Conservation (phyloP, 2,797 vertebrate species). For the Pipistrellus nathusii region DNA sequence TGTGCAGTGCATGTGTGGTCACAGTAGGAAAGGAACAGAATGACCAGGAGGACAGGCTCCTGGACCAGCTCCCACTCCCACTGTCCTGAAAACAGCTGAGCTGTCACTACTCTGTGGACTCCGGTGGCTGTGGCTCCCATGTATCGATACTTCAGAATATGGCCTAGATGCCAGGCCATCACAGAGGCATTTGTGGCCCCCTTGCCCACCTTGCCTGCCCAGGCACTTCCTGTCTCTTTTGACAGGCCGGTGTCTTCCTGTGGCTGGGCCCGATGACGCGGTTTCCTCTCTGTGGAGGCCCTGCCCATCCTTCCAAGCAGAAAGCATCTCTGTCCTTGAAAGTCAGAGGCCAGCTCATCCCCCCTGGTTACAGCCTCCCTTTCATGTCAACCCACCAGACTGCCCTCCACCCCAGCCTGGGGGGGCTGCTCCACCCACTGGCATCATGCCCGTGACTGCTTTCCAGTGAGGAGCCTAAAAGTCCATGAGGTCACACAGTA, state of each 20-base stretch:
- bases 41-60: too few relatives aligned
- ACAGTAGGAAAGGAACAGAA: background rate
- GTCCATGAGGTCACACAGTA: background rate
- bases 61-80: background rate
- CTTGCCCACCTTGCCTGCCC: background rate
- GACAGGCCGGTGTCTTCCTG: background rate
- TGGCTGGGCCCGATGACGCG: background rate
- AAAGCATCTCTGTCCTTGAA: constrained; percentile 4
- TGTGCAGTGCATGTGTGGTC: rapidly evolving
- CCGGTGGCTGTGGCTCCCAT: background rate
- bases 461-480: background rate
- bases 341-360: background rate
- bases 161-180: background rate
- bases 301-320: constrained; percentile 45
- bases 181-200: background rate
- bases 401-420: background rate
- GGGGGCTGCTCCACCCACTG: background rate
- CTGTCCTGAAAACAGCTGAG: background rate
- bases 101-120: rapidly evolving
- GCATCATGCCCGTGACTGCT: background rate
- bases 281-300: constrained; percentile 48
- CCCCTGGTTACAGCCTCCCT: background rate
- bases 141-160: background rate
- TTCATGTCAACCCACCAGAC: background rate
- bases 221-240: background rate